A percentile compares a stretch with the other conserved stretches of the same genome.
Conservation (phyloP, 2,888 invertebrate species). For the Agonopterix arenella region DNA sequence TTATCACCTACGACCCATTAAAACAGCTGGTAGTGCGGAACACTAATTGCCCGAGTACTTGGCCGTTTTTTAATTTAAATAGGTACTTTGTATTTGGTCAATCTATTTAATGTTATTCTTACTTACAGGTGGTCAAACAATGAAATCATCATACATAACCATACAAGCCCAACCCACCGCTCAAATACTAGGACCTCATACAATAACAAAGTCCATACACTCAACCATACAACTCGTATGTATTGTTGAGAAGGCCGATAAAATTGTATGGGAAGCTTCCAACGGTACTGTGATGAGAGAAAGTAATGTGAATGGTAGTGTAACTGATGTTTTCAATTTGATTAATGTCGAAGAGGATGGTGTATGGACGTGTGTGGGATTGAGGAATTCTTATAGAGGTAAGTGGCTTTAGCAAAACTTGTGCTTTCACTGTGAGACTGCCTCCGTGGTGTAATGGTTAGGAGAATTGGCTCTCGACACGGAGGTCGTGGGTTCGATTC, state of each 20-base stretch:
- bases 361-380: conserved; percentile 44
- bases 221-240: conserved; percentile 39
- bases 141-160: conserved; percentile 33
- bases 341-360: conserved; percentile 39
- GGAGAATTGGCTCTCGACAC: too few relatives aligned
- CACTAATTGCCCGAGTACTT: too few relatives aligned
- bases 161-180: conserved; percentile 38
- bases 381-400: conserved; percentile 36
- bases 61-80: not conserved
- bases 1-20: too few relatives aligned
- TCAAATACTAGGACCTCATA: conserved; percentile 50
- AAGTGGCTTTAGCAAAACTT: conserved; percentile 2
- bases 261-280: conserved; percentile 37
- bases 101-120: too few relatives aligned
- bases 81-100: not conserved
- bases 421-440: too few relatives aligned
- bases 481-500: too few relatives aligned
- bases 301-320: conserved; percentile 21
- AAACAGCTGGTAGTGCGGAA: too few relatives aligned
- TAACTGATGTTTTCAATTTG: conserved; percentile 35
- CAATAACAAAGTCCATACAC: conserved; percentile 25
- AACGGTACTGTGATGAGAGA: conserved; percentile 23
- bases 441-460: too few relatives aligned
- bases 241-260: conserved; percentile 37
- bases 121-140: conserved; percentile 44